phyloP scores from a whole-genome alignment of 2,113 vertebrate genomes.

The Petromus typicus region DNA sequence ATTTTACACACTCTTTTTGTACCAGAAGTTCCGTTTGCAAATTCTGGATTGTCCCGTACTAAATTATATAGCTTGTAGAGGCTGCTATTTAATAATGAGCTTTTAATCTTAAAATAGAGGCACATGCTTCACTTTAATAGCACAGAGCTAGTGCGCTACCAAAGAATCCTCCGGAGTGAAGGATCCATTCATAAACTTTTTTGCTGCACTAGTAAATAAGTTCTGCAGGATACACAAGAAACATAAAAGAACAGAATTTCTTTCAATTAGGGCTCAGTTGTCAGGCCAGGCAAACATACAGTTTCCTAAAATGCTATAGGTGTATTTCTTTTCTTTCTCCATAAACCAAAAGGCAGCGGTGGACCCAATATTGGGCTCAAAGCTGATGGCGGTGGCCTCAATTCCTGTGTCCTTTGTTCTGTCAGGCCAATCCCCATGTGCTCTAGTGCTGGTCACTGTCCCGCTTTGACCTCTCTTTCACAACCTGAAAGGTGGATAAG shows the following conservation, averaged over 20 bases:
- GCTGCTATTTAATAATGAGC: slow-evolving; percentile 71
- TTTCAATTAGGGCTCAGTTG: background rate
- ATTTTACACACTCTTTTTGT: slow-evolving; percentile 68
- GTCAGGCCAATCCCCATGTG: background rate
- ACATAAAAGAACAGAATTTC: background rate
- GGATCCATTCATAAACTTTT: slow-evolving; percentile 73
- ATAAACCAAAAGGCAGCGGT: background rate
- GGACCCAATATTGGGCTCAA: background rate
- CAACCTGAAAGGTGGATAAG: background rate
- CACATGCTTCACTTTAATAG: slow-evolving; percentile 71
- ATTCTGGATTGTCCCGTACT: slow-evolving; percentile 79
- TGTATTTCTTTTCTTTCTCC: background rate
- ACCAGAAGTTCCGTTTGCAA: slow-evolving; percentile 77
- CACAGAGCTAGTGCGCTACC: slow-evolving; percentile 28
- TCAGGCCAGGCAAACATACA: background rate
- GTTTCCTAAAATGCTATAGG: background rate
- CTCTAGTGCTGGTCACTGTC: background rate
- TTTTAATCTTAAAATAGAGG: slow-evolving; percentile 70
- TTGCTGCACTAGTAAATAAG: slow-evolving; percentile 12
- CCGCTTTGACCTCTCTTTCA: background rate
- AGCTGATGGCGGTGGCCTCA: background rate
- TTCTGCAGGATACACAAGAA: background rate
- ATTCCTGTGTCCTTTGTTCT: background rate
- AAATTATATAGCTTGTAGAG: slow-evolving; percentile 76
- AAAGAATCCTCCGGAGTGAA: slow-evolving; percentile 59